phyloP scores from a whole-genome alignment of 2,113 vertebrate genomes.

The Thryonomys swinderianus region DNA sequence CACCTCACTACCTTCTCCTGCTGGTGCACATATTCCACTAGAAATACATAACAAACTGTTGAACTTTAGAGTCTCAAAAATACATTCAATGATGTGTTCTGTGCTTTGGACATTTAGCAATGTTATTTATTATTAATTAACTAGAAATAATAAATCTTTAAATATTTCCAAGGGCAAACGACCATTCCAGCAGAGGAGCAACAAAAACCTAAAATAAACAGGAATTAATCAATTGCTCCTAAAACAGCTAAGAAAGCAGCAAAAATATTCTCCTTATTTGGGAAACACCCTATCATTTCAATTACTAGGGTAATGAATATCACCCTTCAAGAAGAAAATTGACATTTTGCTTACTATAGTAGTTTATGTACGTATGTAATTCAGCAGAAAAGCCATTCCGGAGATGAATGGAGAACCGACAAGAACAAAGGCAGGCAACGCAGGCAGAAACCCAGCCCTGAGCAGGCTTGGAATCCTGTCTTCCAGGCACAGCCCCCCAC shows the following conservation, averaged over 20 bases:
- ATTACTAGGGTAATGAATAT: not conserved
- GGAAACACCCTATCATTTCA: slow-evolving; percentile 2
- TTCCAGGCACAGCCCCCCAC: not conserved
- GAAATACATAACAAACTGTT: slow-evolving; percentile 10
- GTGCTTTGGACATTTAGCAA: not conserved
- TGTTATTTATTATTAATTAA: slow-evolving; percentile 30
- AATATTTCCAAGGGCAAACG: not conserved
- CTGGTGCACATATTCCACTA: not conserved
- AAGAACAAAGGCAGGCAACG: slow-evolving; percentile 41
- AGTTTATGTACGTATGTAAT: not conserved
- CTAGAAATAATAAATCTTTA: slow-evolving; percentile 17
- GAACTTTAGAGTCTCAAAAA: slow-evolving; percentile 9
- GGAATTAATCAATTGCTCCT: not conserved
- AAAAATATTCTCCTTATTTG: not conserved
- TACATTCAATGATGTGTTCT: not conserved
- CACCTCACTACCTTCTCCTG: not conserved
- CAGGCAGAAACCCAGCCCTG: not conserved
- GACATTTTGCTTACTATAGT: slow-evolving; percentile 37
- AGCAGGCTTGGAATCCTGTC: not conserved
- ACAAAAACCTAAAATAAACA: not conserved
- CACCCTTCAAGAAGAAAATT: not conserved
- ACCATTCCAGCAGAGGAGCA: not conserved
- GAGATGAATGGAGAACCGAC: not conserved
- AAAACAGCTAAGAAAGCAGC: not conserved
- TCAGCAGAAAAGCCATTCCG: slow-evolving; percentile 16